Evolutionary conservation across 1,140 invertebrate genomes (phyloP), one percentile per base, ranked within the genome.

Genomic region (Pseudomyrmex sp.): DNA sequence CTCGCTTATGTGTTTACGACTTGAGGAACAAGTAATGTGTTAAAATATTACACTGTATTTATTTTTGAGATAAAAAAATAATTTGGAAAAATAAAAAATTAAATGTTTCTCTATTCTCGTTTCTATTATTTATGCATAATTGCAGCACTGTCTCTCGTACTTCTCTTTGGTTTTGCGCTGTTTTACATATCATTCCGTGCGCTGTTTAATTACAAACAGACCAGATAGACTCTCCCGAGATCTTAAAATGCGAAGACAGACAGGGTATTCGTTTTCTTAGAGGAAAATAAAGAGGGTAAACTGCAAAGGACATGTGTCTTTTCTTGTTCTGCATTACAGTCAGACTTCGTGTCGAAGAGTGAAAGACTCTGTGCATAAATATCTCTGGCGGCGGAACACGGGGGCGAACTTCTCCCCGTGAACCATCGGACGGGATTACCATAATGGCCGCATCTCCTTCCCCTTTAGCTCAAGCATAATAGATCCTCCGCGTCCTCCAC

Each of bases 381-480:
- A 82, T 82, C 79, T 72, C 58, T 18, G 72, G 5, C 66, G 18
- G 48, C 56, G 48, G 65, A 20, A 58, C 44, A 56, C 56, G 35
- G 58, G 79, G 59, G 69, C 69, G 69, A 62, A 58, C 52, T 62
- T 75, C 79, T 70, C 69, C 79, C 48, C 69, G 58, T 63, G 79
- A 82, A 75, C 58, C 48, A 54, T 72, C 79, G 69, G 69, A 74
- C 58, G 48, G 69, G 50, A 82, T 82, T 82, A 82, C 79, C 79
- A 82, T 82, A 82, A 82, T 82, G 79, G 79, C 54, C 79, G 69
- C 70, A 62, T 82, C 35, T 35, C 59, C 79, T 82, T 82, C 79
- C 79, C 79, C 79, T 75, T 82, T 74, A 82, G 69, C 48, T 82
- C 26, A 54, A 54, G 69, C 58, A 82, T 82, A 82, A 82, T 82